Percentiles rank a stretch among this genome's conserved stretches.
Conservation (phyloP, 1,140 invertebrate genomes). For the Orchestia grillus region DNA sequence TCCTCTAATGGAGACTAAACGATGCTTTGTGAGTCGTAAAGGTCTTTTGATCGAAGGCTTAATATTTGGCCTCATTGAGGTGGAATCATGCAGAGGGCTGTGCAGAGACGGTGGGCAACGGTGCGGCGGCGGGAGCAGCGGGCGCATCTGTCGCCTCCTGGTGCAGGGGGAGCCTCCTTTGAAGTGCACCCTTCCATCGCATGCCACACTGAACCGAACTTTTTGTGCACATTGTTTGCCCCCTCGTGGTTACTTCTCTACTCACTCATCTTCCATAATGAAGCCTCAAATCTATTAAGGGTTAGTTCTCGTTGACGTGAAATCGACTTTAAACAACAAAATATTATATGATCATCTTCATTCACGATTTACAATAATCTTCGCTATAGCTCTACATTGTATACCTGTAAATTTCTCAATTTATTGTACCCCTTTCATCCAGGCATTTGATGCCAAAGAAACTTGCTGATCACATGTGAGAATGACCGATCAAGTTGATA, state of each 20-base stretch:
- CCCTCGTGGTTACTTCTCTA: background rate
- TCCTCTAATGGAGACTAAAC: background rate
- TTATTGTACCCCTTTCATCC: background rate
- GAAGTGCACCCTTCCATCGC: background rate
- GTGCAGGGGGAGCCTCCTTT: background rate
- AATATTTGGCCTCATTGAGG: background rate
- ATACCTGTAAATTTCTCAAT: background rate
- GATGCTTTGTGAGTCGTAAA: background rate
- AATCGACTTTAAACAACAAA: background rate
- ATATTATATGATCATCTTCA: background rate
- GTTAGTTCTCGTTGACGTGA: background rate
- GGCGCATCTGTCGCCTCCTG: background rate
- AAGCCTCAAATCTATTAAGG: background rate
- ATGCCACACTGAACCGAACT: background rate
- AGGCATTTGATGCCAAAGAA: background rate
- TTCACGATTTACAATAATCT: background rate
- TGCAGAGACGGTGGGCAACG: background rate
- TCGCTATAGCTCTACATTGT: too few relatives aligned
- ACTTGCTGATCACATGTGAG: background rate
- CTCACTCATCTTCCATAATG: background rate
- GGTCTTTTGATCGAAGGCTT: background rate
- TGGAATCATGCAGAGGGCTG: background rate
- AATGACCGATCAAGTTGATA: background rate
- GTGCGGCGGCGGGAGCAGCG: background rate
- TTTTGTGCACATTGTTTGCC: background rate